phyloP scores from a whole-genome alignment of 2,888 invertebrate genomes.

The Orgyia antiqua region DNA sequence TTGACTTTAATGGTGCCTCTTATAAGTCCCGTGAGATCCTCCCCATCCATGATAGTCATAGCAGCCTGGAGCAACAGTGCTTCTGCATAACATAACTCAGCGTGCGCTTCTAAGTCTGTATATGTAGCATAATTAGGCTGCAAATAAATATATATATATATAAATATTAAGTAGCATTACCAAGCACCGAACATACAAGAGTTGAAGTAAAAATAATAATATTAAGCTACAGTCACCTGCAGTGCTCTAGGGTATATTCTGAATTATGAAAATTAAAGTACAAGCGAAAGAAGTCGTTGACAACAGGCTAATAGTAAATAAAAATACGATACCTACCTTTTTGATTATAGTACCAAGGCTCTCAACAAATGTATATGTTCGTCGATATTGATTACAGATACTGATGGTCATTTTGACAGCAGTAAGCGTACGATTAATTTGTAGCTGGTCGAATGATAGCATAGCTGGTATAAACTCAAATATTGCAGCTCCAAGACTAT shows the following conservation, averaged over 20 bases:
- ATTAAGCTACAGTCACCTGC: no score
- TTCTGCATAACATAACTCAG: constrained; percentile 97
- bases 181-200: no score
- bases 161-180: no score
- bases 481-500: constrained; percentile 92
- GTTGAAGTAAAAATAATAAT: no score
- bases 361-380: constrained; percentile 85
- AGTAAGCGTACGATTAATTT: constrained; percentile 85
- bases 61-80: constrained; percentile 91
- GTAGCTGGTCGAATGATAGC: constrained; percentile 91
- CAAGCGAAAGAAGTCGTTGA: no score
- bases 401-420: constrained; percentile 86
- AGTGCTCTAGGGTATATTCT: no score
- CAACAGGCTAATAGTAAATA: no score
- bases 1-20: constrained; percentile 95
- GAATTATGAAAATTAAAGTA: no score
- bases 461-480: constrained; percentile 95
- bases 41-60: constrained; percentile 95
- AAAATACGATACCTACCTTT: constrained; percentile 48
- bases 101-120: constrained; percentile 92
- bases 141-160: constrained; percentile 11
- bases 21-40: constrained; percentile 93
- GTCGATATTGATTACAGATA: constrained; percentile 86
- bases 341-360: constrained; percentile 88
- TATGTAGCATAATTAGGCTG: constrained; percentile 86